Percentiles rank a stretch among this genome's conserved stretches.
phyloP scores from a whole-genome alignment of 2,113 vertebrate species.

The Trematomus loennbergii region DNA sequence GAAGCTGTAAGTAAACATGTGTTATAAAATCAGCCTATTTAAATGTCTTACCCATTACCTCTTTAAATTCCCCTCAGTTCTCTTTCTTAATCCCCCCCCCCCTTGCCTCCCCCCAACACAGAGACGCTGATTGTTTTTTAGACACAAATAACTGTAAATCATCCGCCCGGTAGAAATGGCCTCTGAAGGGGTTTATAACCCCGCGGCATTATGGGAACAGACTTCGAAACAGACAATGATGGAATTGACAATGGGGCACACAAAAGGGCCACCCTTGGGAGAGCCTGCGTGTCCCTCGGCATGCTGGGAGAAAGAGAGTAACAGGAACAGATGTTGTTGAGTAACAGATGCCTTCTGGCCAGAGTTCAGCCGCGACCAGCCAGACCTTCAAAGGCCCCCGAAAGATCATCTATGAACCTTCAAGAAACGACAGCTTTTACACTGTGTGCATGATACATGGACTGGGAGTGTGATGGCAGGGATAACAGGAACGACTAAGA shows the following conservation, averaged over 20 bases:
- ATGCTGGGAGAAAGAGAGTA: slow-evolving; percentile 90
- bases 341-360: slow-evolving; percentile 96
- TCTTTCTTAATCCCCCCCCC: slow-evolving; percentile 25
- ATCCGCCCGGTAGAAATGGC: slow-evolving; percentile 41
- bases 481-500: slow-evolving; percentile 10
- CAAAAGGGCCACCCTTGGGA: slow-evolving; percentile 93
- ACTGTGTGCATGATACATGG: slow-evolving; percentile 19
- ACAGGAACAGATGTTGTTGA: slow-evolving; percentile 95
- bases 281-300: slow-evolving; percentile 89
- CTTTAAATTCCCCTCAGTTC: slow-evolving; percentile 29
- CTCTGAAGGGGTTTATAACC: slow-evolving; percentile 66
- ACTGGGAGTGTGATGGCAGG: slow-evolving; percentile 31
- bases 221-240: slow-evolving; percentile 87
- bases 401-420: slow-evolving; percentile 63
- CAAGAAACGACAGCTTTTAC: slow-evolving; percentile 63
- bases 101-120: not conserved
- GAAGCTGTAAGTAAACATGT: too few species aligned
- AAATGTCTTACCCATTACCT: not conserved
- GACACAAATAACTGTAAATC: slow-evolving; percentile 70
- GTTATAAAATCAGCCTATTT: not conserved
- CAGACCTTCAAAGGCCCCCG: slow-evolving; percentile 83
- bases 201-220: slow-evolving; percentile 86
- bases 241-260: slow-evolving; percentile 88
- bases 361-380: slow-evolving; percentile 87
- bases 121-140: slow-evolving; percentile 45